Percentiles rank a stretch among this genome's conserved stretches.
Evolutionary conservation across 2,888 invertebrate species (phyloP).

Genomic region (Teleiodes luculella): DNA sequence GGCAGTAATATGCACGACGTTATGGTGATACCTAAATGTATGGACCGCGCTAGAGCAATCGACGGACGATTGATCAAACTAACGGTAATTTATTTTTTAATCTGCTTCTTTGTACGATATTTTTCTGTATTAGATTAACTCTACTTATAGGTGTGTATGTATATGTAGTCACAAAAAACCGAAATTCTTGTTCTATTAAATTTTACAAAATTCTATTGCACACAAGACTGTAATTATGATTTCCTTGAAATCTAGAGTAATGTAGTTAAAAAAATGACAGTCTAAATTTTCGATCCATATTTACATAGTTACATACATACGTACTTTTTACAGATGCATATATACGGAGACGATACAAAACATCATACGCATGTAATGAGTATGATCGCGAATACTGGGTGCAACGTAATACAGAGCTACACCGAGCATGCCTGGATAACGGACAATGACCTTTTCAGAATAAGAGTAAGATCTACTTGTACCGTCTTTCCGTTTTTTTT

Average conservation of each 20-base stretch:
- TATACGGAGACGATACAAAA: conserved; percentile 33
- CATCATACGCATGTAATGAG: conserved; percentile 84
- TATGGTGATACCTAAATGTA: conserved; percentile 28
- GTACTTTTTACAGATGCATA: conserved; percentile 41
- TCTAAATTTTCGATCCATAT: too few species aligned
- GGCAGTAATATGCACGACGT: conserved; percentile 42
- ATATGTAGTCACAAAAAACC: too few species aligned
- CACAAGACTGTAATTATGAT: too few species aligned
- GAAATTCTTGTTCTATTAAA: too few species aligned
- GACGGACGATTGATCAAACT: conserved; percentile 85
- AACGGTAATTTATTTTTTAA: conserved; percentile 44
- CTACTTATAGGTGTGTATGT: too few species aligned
- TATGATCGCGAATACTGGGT: conserved; percentile 84
- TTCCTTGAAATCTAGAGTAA: too few species aligned
- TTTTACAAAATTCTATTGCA: too few species aligned
- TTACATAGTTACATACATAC: too few species aligned
- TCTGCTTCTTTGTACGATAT: not conserved
- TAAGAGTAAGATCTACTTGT: conserved; percentile 31
- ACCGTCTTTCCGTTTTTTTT: too few species aligned
- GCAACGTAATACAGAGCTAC: conserved; percentile 92
- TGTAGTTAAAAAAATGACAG: too few species aligned
- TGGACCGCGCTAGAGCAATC: conserved; percentile 41
- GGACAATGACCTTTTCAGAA: conserved; percentile 82
- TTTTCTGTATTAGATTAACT: not conserved
- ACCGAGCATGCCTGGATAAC: conserved; percentile 87